phyloP scores from a whole-genome alignment of 2,113 vertebrate species.

The Romanogobio albipinnatus region DNA sequence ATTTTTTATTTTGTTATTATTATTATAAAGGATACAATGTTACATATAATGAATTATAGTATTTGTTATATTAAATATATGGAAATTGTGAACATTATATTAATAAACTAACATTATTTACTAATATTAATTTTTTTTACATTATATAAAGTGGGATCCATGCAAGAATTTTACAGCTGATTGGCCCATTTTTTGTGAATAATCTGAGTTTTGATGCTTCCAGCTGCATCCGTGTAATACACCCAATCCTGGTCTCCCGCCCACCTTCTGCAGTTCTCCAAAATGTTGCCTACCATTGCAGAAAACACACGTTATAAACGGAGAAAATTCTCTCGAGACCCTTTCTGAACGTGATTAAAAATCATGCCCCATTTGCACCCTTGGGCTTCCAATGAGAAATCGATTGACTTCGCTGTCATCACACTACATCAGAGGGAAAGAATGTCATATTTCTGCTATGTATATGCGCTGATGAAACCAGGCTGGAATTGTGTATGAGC shows the following conservation, averaged over 20 bases:
- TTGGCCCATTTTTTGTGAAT: no score
- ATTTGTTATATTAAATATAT: no score
- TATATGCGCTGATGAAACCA: background rate
- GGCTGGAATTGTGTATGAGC: background rate
- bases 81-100: background rate
- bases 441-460: background rate
- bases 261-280: background rate
- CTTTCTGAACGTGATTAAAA: background rate
- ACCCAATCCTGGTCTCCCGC: no score
- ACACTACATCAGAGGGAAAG: background rate
- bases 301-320: background rate
- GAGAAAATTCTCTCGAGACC: background rate
- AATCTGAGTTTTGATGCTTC: no score
- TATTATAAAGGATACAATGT: no score
- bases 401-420: background rate
- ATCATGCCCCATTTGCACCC: background rate
- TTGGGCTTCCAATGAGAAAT: background rate
- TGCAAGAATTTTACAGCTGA: background rate
- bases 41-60: no score
- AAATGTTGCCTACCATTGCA: background rate
- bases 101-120: background rate
- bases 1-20: no score
- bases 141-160: background rate
- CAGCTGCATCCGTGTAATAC: no score
- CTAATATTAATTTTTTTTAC: no score